These are phyloP conservation scores for Aphrocallistes beatrix DNA, from an alignment of 37 sponge, comb jelly and placozoan genomes.

Conservation along the genomic window DNA sequence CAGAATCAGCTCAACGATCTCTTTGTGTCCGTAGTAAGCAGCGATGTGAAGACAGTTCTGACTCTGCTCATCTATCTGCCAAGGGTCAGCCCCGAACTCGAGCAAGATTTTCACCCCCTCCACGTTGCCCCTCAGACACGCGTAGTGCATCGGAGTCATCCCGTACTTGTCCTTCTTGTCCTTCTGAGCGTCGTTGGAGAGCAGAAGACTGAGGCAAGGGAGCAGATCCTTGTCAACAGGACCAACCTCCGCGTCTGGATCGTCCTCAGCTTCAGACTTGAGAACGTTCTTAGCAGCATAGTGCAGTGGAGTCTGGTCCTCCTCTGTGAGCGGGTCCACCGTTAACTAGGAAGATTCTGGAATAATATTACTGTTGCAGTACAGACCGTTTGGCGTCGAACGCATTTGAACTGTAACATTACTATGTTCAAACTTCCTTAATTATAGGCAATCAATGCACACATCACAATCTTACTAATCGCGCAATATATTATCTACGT, in stretches of 20 bases:
- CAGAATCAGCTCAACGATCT: slow-evolving; percentile 50
- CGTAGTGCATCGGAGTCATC: slow-evolving; percentile 64
- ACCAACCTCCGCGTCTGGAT: neutral
- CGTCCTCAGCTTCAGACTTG: neutral
- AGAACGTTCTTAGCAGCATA: slow-evolving; percentile 59
- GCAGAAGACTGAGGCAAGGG: slow-evolving; percentile 26
- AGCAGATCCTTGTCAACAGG: slow-evolving; percentile 23
- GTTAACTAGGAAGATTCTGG: neutral
- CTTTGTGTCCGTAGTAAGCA: slow-evolving; percentile 34
- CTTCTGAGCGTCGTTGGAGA: slow-evolving; percentile 23
- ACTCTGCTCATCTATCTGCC: slow-evolving; percentile 41
- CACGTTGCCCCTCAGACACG: slow-evolving; percentile 43
- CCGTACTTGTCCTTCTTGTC: slow-evolving; percentile 44
- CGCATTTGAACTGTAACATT: too few relatives aligned
- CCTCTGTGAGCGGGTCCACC: slow-evolving; percentile 19
- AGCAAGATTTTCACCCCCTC: slow-evolving; percentile 49
- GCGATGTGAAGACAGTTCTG: slow-evolving; percentile 68
- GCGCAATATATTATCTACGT: too few relatives aligned
- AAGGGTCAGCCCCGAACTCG: slow-evolving; percentile 9
- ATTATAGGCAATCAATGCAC: too few relatives aligned
- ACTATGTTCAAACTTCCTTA: too few relatives aligned
- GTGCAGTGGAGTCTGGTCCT: slow-evolving; percentile 63
- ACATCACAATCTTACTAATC: too few relatives aligned
- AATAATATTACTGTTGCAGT: too few relatives aligned
- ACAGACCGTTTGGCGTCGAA: too few relatives aligned